Base-by-base conservation (phyloP, 1,140 invertebrate genomes). In the Lepidotrigona ventralis region DNA sequence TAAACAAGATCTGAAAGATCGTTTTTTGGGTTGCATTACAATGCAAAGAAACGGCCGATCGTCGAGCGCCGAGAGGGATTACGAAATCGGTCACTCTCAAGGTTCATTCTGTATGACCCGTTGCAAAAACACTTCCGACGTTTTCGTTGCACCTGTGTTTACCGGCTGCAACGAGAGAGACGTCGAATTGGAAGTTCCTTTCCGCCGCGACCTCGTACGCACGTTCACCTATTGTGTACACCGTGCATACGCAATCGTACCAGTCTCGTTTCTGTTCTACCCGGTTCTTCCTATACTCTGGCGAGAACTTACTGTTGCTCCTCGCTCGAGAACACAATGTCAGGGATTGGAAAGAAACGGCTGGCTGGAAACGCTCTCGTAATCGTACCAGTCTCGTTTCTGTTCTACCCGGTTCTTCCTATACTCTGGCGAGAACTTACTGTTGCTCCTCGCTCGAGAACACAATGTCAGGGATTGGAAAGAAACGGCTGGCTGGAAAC, bases 111-210 rank as follows among this genome's bases (percentile, higher is more conserved):
- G 71, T 70, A 77, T 84, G 54, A 73, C 72, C 77, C 54, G 76
- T 84, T 86, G 84, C 86, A 76, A 83, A 80, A 66, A 76, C 86
- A 68, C 68, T 78, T 83, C 81, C 81, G 81, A 83, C 81, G 74
- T 83, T 68, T 46, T 68, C 73, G 70, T 85, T 87, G 86, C 86
- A 88, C 86, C 86, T 88, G 86, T 87, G 83, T 85, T 88, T 87
- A 88, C 78, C 64, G 86, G 85, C 86, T 64, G 73, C 79, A 81
- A 75, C 79, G 56, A 74, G 82, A 74, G 82, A 83, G 82, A 83
- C 82, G 68, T 79, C 74, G 85, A 86, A 88, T 87, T 88, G 82
- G 86, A 88, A 88, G 86, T 88, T 87, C 66, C 86, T 88, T 87
- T 79, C 86, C 83, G 86, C 86, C 72, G 71, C 78, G 86, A 87